Conservation (phyloP, 2,113 vertebrate species). For the Melanotaenia duboulayi region DNA sequence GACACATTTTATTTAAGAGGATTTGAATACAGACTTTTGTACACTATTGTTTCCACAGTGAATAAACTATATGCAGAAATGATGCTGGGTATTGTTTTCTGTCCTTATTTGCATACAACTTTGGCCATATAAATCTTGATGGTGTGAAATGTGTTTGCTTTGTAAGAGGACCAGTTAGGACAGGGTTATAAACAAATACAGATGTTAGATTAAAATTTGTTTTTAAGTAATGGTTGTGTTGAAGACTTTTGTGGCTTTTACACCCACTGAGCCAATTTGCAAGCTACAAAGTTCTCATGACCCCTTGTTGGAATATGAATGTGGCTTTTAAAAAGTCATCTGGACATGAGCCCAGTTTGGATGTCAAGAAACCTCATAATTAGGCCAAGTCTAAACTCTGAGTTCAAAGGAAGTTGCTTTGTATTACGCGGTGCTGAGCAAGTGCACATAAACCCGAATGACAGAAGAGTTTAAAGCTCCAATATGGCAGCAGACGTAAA, state of each 20-base stretch:
- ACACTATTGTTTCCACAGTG: constrained; percentile 52
- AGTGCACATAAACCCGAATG: not conserved
- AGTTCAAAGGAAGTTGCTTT: not conserved
- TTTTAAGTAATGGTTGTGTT: not conserved
- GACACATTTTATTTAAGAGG: constrained; percentile 38
- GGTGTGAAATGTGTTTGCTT: not conserved
- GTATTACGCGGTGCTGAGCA: not conserved
- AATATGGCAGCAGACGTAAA: constrained; percentile 61
- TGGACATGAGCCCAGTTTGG: not conserved
- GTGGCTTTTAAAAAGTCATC: not conserved
- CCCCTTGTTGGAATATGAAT: not conserved
- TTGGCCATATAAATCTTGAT: not conserved
- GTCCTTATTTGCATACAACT: not conserved
- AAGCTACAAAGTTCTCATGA: constrained; percentile 6
- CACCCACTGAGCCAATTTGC: not conserved
- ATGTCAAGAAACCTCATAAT: not conserved
- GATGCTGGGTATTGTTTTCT: not conserved
- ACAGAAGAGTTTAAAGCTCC: constrained; percentile 33
- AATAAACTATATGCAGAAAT: constrained; percentile 65
- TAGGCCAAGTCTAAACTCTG: not conserved
- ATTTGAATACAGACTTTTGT: constrained; percentile 64
- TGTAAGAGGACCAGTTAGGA: not conserved
- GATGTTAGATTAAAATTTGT: not conserved
- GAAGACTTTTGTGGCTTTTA: not conserved
- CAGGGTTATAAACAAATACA: not conserved